Conservation (phyloP, 2,113 vertebrate genomes). For the Himantopus leucocephalus region DNA sequence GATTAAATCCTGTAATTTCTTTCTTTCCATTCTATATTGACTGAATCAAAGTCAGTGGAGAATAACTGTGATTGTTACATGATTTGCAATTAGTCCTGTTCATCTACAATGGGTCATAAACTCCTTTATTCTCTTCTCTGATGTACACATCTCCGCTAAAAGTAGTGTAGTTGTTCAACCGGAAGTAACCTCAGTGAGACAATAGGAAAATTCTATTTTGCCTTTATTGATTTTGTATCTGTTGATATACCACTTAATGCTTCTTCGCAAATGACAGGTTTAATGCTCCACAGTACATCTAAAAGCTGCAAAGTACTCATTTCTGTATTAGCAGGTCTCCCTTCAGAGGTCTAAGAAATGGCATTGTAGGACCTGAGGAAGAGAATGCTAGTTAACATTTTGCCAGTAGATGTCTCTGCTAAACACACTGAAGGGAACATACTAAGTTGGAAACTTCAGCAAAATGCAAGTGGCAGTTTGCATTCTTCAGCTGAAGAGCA, state of each 20-base stretch:
- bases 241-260: neutral
- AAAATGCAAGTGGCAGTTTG: neutral
- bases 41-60: neutral
- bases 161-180: neutral
- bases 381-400: neutral
- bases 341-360: neutral
- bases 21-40: neutral
- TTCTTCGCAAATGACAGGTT: neutral
- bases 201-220: neutral
- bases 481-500: neutral
- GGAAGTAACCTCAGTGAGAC: neutral
- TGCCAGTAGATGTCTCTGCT: constrained; percentile 62
- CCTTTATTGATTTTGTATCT: neutral
- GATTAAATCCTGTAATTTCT: neutral
- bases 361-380: neutral
- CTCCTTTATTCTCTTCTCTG: neutral
- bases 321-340: neutral
- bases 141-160: neutral
- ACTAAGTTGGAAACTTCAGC: neutral
- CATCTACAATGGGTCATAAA: neutral
- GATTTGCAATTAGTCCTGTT: neutral
- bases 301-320: neutral
- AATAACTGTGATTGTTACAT: accelerated
- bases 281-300: neutral
- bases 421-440: neutral